A percentile compares a stretch with the other conserved stretches of the same genome.
Evolutionary conservation across 2,888 invertebrate species (phyloP).

Genomic region (Stenoptilia bipunctidactyla): DNA sequence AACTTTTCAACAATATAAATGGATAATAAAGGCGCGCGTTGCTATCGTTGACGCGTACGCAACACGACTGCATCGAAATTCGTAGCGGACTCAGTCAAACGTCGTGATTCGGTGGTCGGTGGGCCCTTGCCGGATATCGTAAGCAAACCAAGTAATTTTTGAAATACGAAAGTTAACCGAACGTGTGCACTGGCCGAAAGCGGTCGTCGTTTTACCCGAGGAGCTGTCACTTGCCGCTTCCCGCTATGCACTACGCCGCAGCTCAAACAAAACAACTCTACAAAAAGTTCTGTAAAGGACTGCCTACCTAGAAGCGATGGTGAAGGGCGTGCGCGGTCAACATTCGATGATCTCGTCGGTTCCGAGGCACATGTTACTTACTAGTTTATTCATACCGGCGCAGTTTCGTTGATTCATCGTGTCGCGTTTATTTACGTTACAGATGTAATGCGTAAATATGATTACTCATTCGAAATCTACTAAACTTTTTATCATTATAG

Average conservation of each 20-base stretch:
- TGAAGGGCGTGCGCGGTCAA: conserved; percentile 3
- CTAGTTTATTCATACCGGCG: no score
- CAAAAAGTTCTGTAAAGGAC: conserved; percentile 14
- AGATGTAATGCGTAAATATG: no score
- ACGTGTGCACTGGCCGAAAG: conserved; percentile 66
- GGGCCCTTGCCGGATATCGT: conserved; percentile 68
- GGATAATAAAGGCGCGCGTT: conserved; percentile 47
- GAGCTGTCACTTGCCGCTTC: conserved; percentile 53
- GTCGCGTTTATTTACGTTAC: no score
- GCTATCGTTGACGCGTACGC: conserved; percentile 62
- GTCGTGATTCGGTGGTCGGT: conserved; percentile 50
- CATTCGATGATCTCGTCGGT: background rate
- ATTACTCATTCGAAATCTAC: no score
- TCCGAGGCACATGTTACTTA: background rate
- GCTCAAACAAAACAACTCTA: conserved; percentile 27
- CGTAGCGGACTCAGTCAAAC: conserved; percentile 28
- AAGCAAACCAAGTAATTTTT: conserved; percentile 63
- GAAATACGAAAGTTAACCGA: conserved; percentile 68
- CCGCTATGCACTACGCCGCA: conserved; percentile 24
- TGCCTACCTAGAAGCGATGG: conserved; percentile 7
- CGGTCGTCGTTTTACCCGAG: conserved; percentile 56
- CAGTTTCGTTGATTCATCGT: no score
- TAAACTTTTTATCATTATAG: no score
- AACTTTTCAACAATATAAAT: conserved; percentile 34
- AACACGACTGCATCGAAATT: conserved; percentile 65